These are phyloP conservation scores for Geococcyx californianus DNA, from an alignment of 2,113 vertebrate genomes.

Conservation along the genomic window DNA sequence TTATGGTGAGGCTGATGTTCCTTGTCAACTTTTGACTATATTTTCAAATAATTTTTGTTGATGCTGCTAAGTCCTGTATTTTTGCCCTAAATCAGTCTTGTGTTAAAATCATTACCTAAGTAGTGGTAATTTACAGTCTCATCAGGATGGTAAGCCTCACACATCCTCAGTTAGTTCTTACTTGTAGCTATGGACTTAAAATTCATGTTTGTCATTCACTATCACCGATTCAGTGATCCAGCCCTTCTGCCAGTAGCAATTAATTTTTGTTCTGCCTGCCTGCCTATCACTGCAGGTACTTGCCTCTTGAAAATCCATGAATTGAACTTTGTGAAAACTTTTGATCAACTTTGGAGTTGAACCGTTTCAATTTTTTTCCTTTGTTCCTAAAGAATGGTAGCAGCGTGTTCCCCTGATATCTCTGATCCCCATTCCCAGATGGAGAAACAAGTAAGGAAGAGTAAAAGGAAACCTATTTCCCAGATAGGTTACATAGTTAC, in stretches of 20 bases:
- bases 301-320: not conserved
- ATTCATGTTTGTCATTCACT: not conserved
- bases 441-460: not conserved
- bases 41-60: not conserved
- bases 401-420: not conserved
- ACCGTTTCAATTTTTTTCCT: not conserved
- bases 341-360: not conserved
- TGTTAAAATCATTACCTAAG: not conserved
- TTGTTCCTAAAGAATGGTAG: not conserved
- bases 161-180: not conserved
- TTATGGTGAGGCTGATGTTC: not conserved
- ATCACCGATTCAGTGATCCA: not conserved
- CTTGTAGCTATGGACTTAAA: not conserved
- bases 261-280: not conserved
- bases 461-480: not conserved
- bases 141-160: not conserved
- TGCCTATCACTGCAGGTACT: not conserved
- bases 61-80: not conserved
- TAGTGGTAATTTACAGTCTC: not conserved
- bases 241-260: not conserved
- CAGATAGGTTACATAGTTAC: not conserved
- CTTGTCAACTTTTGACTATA: not conserved
- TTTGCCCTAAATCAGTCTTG: not conserved
- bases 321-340: not conserved
- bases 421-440: not conserved